Conservation (phyloP, 1,140 invertebrate species). For the Anoplolepis gracilipes region DNA sequence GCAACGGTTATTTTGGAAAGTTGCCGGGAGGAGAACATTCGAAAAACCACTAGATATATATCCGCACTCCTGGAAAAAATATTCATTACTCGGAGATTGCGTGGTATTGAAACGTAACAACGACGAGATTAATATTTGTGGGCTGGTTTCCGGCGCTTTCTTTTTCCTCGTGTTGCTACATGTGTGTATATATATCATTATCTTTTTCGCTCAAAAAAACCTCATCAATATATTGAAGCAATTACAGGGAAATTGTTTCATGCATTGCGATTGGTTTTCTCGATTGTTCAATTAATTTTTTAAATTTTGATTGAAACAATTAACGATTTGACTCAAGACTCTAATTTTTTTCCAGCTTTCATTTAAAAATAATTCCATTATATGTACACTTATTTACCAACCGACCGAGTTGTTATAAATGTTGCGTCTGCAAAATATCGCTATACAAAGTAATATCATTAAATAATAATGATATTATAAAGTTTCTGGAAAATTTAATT, state of each 20-base stretch:
- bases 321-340: slow-evolving; percentile 45
- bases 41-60: slow-evolving; percentile 41
- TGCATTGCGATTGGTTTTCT: slow-evolving; percentile 33
- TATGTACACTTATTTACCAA: not conserved
- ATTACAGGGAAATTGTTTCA: slow-evolving; percentile 40
- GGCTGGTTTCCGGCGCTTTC: slow-evolving; percentile 43
- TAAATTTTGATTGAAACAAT: slow-evolving; percentile 25
- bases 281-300: slow-evolving; percentile 48
- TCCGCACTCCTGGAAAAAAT: slow-evolving; percentile 52
- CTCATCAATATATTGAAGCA: slow-evolving; percentile 51
- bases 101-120: slow-evolving; percentile 55
- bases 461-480: slow-evolving; percentile 55
- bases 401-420: slow-evolving; percentile 37
- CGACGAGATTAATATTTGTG: slow-evolving; percentile 66
- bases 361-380: slow-evolving; percentile 48
- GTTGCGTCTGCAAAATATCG: slow-evolving; percentile 40
- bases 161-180: slow-evolving; percentile 40
- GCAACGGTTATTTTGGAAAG: slow-evolving; percentile 68
- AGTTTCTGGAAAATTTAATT: slow-evolving; percentile 52
- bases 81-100: slow-evolving; percentile 70
- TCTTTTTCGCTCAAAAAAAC: slow-evolving; percentile 43
- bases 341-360: slow-evolving; percentile 34
- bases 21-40: slow-evolving; percentile 63
- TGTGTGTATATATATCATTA: not conserved
- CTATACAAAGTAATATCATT: slow-evolving; percentile 41